Evolutionary conservation across 2,113 vertebrate species (phyloP), one percentile per base, ranked within the genome.

Genomic region (Nematolebias whitei): DNA sequence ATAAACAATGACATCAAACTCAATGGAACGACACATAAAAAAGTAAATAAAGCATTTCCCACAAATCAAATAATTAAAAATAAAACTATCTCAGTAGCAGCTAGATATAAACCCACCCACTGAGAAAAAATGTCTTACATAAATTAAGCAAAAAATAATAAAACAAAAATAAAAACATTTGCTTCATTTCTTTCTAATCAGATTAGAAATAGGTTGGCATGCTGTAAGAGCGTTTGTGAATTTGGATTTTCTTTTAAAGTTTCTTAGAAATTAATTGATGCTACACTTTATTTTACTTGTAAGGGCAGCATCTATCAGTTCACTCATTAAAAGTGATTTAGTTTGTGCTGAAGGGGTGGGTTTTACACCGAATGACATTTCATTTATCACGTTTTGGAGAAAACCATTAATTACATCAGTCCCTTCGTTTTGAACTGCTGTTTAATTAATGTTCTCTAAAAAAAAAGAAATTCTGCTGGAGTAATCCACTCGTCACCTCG

Each of bases 391-490:
- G 61, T 60, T 75, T 88, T 78, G 26, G 61, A 85, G 73, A 58
- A 74, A 83, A 83, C 85, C 50, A 89, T 87, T 86, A 78, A 87
- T 61, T 78, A 79, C 82, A 80, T 57, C 67, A 66, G 63, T 74
- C 53, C 63, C 59, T 49, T 76, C 63, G 52, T 81, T 85, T 76
- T 78, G 55, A 85, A 78, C 79, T 76, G 43, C 66, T 61, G 53
- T 87, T 88, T 85, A 86, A 87, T 87, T 80, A 82, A 87, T 82
- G 72, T 79, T 82, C 67, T 64, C 51, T n/a, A 18, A 2, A 44
- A 44, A 43, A 43, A 59, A 83, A n/a, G n/a, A 70, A 78, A 58
- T 68, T 65, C 54, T 72, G 60, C 71, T 58, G 78, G 78, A 74
- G 59, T 70, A 85, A 83, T 75, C 38, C 70, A 80, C 78, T 83